Evolutionary conservation across 2,113 vertebrate species (phyloP), one percentile per base, ranked within the genome.

Genomic region (Siphamia tubifer): DNA sequence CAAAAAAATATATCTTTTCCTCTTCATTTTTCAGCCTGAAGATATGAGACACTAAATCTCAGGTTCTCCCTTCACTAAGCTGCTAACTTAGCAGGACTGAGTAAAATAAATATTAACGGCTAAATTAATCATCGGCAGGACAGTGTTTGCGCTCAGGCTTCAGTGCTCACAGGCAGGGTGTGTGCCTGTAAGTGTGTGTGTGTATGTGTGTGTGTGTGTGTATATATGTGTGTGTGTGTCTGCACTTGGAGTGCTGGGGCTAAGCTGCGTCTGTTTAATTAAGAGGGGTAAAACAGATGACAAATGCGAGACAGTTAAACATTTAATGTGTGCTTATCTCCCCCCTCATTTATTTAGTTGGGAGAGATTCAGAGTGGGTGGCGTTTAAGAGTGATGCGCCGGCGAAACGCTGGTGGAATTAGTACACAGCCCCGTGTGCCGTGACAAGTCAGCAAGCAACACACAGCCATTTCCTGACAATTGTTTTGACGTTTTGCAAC

Each of bases 251-350:
- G 83, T 68, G 80, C 69, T 39, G 48, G 53, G 74, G 75, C 82
- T 88, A 87, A 91, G 89, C 88, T 80, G 80, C 44, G 56, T 71
- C 69, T 87, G 84, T 90, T 91, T 91, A 92, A 93, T 92, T 92
- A 93, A 90, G 85, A 91, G 85, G 80, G 79, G 79, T 87, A 90
- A 91, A 87, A 87, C 86, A 90, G 83, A 92, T 88, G 90, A 92
- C 89, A 91, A 92, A 92, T 84, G 85, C 61, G 74, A 90, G 87
- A 91, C 86, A 89, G 89, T 91, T 91, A 91, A 92, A 92, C 87
- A 91, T 92, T 92, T 90, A 87, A 90, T 89, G 87, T 81, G 83
- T 84, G 86, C 90, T 91, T 90, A 87, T 91, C 83, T 79, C 77
- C 84, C 77, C 81, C 81, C 83, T 89, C 89, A 90, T 90, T 89